phyloP scores from a whole-genome alignment of 1,140 invertebrate species.

The Macrotrachela quadricornifera region DNA sequence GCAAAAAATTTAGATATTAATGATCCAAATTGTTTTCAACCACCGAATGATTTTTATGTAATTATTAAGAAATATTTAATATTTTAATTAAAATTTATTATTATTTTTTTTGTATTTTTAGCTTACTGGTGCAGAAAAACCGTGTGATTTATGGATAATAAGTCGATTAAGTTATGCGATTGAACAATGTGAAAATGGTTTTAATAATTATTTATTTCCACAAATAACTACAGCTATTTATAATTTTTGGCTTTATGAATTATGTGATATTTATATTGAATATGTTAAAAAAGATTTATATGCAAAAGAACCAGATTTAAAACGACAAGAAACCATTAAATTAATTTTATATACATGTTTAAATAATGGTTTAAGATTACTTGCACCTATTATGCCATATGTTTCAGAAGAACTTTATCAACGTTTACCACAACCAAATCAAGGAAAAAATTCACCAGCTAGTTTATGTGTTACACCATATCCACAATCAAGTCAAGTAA shows the following conservation, averaged over 20 bases:
- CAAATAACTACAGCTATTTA: conserved; percentile 68
- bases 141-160: conserved; percentile 68
- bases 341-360: conserved; percentile 53
- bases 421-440: conserved; percentile 42
- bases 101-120: too few relatives aligned
- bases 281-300: conserved; percentile 9
- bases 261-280: conserved; percentile 92
- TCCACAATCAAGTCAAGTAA: conserved; percentile 38
- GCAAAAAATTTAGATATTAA: too few relatives aligned
- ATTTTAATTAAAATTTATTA: too few relatives aligned
- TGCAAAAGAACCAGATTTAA: neutral
- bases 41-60: too few relatives aligned
- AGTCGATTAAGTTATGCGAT: conserved; percentile 59
- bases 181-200: conserved; percentile 51
- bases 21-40: too few relatives aligned
- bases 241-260: conserved; percentile 88
- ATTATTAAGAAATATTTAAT: too few relatives aligned
- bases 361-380: conserved; percentile 57
- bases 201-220: conserved; percentile 69
- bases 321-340: neutral
- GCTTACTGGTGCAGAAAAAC: too few relatives aligned
- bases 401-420: conserved; percentile 91
- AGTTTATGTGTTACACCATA: conserved; percentile 67
- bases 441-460: conserved; percentile 31
- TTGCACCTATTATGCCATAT: conserved; percentile 95